Percentiles rank a stretch among this genome's conserved stretches.
Evolutionary conservation across 35 echinoderm and acorn worm species (phyloP).

Genomic region (Hemicentrotus pulcherrimus): DNA sequence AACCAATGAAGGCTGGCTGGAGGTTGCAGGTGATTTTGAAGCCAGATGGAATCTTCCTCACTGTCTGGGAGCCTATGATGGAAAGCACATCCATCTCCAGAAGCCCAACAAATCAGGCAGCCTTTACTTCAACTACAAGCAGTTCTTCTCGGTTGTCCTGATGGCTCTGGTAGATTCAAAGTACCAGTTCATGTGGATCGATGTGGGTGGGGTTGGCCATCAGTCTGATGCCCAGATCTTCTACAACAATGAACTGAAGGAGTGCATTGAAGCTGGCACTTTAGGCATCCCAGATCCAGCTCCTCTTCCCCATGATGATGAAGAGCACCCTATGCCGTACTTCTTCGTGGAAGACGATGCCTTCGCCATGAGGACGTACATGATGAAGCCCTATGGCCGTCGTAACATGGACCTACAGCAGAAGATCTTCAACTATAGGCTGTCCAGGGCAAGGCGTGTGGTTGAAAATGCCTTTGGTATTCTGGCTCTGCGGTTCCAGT

Average conservation of each 20-base stretch:
- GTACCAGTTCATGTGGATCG: constrained; percentile 64
- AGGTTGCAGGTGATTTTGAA: constrained; percentile 40
- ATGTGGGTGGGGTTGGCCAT: constrained; percentile 31
- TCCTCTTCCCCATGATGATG: constrained; percentile 38
- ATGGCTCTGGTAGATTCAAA: constrained; percentile 61
- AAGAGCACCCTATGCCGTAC: constrained; percentile 37
- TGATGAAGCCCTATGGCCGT: constrained; percentile 60
- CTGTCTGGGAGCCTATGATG: constrained; percentile 53
- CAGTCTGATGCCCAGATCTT: constrained; percentile 64
- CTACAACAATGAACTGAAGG: constrained; percentile 57
- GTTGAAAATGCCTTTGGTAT: constrained; percentile 49
- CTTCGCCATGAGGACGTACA: constrained; percentile 46
- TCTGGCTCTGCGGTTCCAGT: not conserved
- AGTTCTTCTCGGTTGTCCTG: constrained; percentile 56
- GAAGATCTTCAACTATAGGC: constrained; percentile 58
- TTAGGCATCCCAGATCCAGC: constrained; percentile 53
- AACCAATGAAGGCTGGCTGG: constrained; percentile 38
- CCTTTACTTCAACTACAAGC: constrained; percentile 65
- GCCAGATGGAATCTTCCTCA: constrained; percentile 62
- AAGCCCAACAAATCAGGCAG: constrained; percentile 47
- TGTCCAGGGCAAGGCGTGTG: not conserved
- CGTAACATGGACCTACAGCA: constrained; percentile 28
- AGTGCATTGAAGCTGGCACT: constrained; percentile 51
- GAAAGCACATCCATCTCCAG: constrained; percentile 56
- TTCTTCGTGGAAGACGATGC: constrained; percentile 54